Evolutionary conservation across 2,797 vertebrate genomes (phyloP), one percentile per base, ranked within the genome.

Genomic region (Pangasius mekongensis): DNA sequence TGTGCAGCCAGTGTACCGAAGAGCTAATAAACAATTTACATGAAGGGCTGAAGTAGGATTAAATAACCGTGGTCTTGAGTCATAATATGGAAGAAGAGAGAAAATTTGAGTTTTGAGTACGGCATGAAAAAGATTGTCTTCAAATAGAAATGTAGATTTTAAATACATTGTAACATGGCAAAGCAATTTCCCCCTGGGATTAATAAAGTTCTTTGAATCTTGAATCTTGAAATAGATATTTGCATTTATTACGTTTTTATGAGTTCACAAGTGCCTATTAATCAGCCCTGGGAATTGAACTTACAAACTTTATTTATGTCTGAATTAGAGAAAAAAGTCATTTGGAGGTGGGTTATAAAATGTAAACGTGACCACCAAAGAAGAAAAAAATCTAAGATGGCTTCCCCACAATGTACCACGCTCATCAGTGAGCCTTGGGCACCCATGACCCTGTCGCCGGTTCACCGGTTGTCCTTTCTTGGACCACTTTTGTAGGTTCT

Each of bases 11-110:
- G 56, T 62, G 54, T 36, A 20, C 14, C 16, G 18, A 58, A 58
- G 5, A 24, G n/a, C 47, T 74, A 66, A 54, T 66, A 83, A 74
- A 87, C 73, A 43, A 2, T 84, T 60, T 74, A 77, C 52, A 77
- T 11, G 3, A 60, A 71, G 18, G 33, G 49, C 62, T 71, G 2
- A 71, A 36, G 47, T 24, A 39, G 66, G 49, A 67, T 49, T 64
- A 52, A 84, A 84, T 20, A 18, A 22, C 16, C 9, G 2, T 18
- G 33, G 27, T 67, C 62, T 52, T 24, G 54, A 52, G 13, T 49
- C 27, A 30, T 16, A 52, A 5, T 52, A 5, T 27, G 14, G 6
- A n/a, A 76, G 73, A n/a, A n/a, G n/a, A n/a, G n/a, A n/a, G n/a
- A n/a, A n/a, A n/a, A n/a, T n/a, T n/a, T n/a, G n/a, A n/a, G n/a